Evolutionary conservation across 2,797 vertebrate species (phyloP).

Genomic region (Numenius phaeopus): DNA sequence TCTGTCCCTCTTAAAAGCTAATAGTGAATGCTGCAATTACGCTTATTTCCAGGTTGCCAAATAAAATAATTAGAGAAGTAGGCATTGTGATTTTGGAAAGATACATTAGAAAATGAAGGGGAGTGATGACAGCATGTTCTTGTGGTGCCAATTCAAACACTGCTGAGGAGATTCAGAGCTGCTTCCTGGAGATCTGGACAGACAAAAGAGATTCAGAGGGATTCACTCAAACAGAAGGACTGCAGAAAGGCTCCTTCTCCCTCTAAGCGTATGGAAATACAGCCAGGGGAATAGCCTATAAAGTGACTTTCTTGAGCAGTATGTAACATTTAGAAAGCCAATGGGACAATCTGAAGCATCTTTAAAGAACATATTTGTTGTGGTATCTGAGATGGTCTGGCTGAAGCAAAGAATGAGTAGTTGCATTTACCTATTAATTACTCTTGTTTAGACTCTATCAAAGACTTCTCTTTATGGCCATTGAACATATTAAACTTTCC

Average conservation of each 20-base stretch:
- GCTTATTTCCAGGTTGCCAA: conserved; percentile 33
- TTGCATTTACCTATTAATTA: not conserved
- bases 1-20: conserved; percentile 4
- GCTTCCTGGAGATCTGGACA: not conserved
- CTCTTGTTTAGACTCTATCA: not conserved
- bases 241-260: not conserved
- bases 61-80: conserved; percentile 55
- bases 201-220: not conserved
- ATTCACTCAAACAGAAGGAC: not conserved
- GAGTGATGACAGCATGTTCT: conserved; percentile 32
- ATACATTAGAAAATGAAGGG: not conserved
- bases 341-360: not conserved
- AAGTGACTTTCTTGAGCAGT: not conserved
- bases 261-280: not conserved
- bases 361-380: not conserved
- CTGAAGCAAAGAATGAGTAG: not conserved
- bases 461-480: not conserved
- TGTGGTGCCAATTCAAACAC: conserved; percentile 41
- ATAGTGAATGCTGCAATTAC: not conserved
- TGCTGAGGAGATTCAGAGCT: not conserved
- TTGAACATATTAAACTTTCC: not conserved
- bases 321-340: not conserved
- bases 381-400: not conserved
- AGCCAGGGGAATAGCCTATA: not conserved
- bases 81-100: conserved; percentile 51